These are phyloP conservation scores for Noctua pronuba DNA, from an alignment of 2,888 invertebrate species.

Conservation along the genomic window DNA sequence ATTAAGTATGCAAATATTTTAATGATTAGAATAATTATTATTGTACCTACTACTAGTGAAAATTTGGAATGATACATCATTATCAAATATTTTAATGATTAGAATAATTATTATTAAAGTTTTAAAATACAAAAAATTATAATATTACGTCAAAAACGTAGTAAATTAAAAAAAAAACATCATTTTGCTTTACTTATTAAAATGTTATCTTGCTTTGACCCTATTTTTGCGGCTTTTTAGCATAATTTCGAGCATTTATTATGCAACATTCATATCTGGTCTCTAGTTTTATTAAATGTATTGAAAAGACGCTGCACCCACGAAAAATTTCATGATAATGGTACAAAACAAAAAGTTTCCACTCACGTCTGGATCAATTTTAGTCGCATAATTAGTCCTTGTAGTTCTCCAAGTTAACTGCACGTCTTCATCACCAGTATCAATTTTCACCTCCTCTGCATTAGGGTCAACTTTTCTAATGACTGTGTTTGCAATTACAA, in stretches of 20 bases:
- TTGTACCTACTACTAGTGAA: too few relatives aligned
- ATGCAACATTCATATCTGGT: too few relatives aligned
- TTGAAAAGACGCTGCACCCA: background rate
- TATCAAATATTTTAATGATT: too few relatives aligned
- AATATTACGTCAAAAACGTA: too few relatives aligned
- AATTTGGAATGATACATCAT: too few relatives aligned
- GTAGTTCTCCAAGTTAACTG: constrained; percentile 80
- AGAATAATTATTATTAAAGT: too few relatives aligned
- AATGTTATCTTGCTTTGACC: too few relatives aligned
- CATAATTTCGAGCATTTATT: too few relatives aligned
- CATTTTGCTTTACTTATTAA: too few relatives aligned
- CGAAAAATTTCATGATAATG: background rate
- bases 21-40: background rate
- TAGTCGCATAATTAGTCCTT: constrained; percentile 61
- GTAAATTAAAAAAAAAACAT: too few relatives aligned
- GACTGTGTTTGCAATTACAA: constrained; percentile 87
- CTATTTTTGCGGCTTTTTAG: too few relatives aligned
- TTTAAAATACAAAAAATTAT: too few relatives aligned
- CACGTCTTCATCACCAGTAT: constrained; percentile 69
- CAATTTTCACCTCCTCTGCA: constrained; percentile 67
- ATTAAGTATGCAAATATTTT: background rate
- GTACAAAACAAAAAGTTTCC: background rate
- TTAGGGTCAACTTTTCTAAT: constrained; percentile 86
- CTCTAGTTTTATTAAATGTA: background rate
- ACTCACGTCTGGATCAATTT: constrained; percentile 80